These are phyloP conservation scores for Eupsilia transversa DNA, from an alignment of 2,888 invertebrate genomes.

Conservation along the genomic window DNA sequence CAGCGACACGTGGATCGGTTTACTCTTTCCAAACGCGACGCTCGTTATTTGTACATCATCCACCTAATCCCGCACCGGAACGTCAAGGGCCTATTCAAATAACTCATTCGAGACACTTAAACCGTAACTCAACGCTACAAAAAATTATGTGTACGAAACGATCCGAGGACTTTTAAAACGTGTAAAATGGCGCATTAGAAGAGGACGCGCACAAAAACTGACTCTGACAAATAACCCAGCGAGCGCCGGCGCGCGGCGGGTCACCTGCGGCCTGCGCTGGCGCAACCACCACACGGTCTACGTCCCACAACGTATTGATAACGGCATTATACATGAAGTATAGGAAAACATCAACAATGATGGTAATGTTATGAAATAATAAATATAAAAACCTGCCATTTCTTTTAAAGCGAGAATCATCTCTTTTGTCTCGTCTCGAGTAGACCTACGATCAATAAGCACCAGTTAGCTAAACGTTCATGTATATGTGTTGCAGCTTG, in stretches of 20 bases:
- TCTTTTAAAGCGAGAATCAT: background rate
- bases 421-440: background rate
- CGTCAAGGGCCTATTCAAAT: slow-evolving; percentile 85
- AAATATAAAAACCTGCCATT: background rate
- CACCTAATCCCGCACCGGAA: slow-evolving; percentile 72
- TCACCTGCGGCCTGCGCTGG: slow-evolving; percentile 33
- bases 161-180: slow-evolving; percentile 81
- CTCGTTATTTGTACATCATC: slow-evolving; percentile 74
- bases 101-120: slow-evolving; percentile 86
- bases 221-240: slow-evolving; percentile 44
- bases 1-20: background rate
- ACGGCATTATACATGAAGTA: background rate
- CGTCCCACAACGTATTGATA: background rate
- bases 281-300: background rate
- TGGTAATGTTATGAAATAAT: background rate
- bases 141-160: slow-evolving; percentile 82
- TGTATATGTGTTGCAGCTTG: background rate
- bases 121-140: slow-evolving; percentile 83
- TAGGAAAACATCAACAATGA: background rate
- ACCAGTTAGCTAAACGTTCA: background rate
- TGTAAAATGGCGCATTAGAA: slow-evolving; percentile 83
- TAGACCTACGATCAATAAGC: background rate
- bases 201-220: slow-evolving; percentile 63
- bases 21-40: slow-evolving; percentile 25
- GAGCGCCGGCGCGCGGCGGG: slow-evolving; percentile 57